phyloP scores from a whole-genome alignment of 2,888 invertebrate genomes.

The Trypoxylon attenuatum region DNA sequence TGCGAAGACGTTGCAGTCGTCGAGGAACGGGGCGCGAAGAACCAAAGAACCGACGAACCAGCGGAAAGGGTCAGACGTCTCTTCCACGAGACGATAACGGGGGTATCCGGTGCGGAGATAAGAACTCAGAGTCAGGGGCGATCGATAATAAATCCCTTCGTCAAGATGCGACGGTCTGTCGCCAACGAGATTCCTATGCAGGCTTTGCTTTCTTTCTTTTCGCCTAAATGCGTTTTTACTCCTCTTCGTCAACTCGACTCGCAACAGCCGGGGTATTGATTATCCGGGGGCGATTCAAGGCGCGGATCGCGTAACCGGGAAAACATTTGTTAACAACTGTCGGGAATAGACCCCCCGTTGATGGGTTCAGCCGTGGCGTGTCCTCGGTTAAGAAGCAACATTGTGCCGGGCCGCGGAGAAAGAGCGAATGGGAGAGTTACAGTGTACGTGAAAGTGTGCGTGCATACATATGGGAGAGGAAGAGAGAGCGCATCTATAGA shows the following conservation, averaged over 20 bases:
- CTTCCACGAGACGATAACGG: conserved; percentile 28
- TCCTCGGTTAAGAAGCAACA: conserved; percentile 28
- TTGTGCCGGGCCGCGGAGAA: conserved; percentile 34
- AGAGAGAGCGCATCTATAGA: too few relatives aligned
- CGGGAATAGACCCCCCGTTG: conserved; percentile 51
- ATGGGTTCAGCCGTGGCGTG: conserved; percentile 20
- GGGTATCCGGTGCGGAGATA: conserved; percentile 31
- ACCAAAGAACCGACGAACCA: not conserved
- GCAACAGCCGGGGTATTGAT: conserved; percentile 21
- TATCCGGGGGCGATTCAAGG: conserved; percentile 31
- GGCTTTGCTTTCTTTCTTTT: too few relatives aligned
- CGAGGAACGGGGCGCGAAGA: too few relatives aligned
- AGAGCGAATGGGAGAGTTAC: conserved; percentile 29
- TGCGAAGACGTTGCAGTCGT: conserved; percentile 6
- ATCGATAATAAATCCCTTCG: conserved; percentile 41
- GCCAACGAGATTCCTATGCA: too few relatives aligned
- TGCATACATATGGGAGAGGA: not conserved
- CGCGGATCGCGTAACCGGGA: conserved; percentile 57
- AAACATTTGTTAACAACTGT: conserved; percentile 67
- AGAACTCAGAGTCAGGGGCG: conserved; percentile 19
- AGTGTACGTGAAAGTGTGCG: not conserved
- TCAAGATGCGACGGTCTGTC: conserved; percentile 29
- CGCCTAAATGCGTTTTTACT: too few relatives aligned
- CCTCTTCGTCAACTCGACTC: too few relatives aligned
- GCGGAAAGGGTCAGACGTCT: not conserved